Evolutionary conservation across 2,888 invertebrate species (phyloP).

Genomic region (Leucophenga maculata): DNA sequence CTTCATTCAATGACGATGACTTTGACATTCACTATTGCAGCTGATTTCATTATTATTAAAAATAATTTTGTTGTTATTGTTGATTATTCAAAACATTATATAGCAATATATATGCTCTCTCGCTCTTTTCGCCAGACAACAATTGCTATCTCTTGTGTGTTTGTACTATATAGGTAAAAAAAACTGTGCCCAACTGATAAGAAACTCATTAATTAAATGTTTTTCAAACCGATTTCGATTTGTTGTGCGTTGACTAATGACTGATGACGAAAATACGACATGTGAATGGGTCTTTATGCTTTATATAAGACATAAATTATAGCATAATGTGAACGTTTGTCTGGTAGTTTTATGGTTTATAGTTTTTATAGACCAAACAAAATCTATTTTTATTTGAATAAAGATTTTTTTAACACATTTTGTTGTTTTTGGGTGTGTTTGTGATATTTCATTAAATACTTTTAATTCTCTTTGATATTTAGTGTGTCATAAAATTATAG

Average conservation of each 20-base stretch:
- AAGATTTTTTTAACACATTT: background rate
- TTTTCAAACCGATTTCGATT: background rate
- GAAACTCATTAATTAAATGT: slow-evolving; percentile 54
- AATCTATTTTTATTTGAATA: background rate
- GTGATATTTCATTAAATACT: background rate
- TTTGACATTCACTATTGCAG: slow-evolving; percentile 1
- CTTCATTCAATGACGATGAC: background rate
- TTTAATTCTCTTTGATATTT: background rate
- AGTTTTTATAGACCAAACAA: no score
- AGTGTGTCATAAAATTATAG: background rate
- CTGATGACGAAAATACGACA: slow-evolving; percentile 32
- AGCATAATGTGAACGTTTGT: slow-evolving; percentile 38
- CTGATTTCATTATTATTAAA: background rate
- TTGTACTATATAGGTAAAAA: background rate
- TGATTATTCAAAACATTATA: background rate
- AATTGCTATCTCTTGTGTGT: background rate
- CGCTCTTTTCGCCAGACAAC: background rate
- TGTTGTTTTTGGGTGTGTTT: background rate
- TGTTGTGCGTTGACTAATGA: slow-evolving; percentile 33
- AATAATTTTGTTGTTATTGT: background rate
- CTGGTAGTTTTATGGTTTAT: background rate
- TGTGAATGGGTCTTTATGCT: no score
- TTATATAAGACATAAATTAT: background rate
- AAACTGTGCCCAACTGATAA: slow-evolving; percentile 35
- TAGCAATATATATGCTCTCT: background rate